Evolutionary conservation across 1,140 invertebrate genomes (phyloP).

Genomic region (Neodiprion lecontei): DNA sequence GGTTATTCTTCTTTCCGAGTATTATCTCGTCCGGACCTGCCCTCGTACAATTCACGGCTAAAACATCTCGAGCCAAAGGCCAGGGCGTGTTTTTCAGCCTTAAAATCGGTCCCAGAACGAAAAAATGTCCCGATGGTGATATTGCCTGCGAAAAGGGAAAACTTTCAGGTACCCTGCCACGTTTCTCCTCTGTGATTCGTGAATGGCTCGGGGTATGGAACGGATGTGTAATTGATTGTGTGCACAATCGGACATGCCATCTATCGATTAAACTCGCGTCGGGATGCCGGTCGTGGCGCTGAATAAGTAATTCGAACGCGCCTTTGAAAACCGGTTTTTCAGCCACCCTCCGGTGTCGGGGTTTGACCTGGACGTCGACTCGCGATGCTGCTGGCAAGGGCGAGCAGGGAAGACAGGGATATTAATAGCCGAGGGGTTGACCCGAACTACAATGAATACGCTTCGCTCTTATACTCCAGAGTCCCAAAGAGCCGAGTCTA

Average conservation of each 20-base stretch:
- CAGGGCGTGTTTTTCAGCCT: not conserved
- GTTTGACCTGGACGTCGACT: slow-evolving; percentile 1
- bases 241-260: not conserved
- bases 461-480: not conserved
- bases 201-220: not conserved
- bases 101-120: not conserved
- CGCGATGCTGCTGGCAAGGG: not conserved
- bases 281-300: not conserved
- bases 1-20: not conserved
- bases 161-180: not conserved
- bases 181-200: not conserved
- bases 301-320: not conserved
- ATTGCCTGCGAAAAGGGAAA: not conserved
- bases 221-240: not conserved
- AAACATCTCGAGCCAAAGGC: not conserved
- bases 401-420: not conserved
- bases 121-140: not conserved
- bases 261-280: not conserved
- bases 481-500: not conserved
- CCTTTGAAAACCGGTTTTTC: not conserved
- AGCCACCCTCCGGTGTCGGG: not conserved
- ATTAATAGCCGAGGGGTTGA: slow-evolving; percentile 7
- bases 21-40: not conserved
- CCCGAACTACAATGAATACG: slow-evolving; percentile 5
- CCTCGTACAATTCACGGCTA: not conserved